phyloP scores from a whole-genome alignment of 2,797 vertebrate genomes.

The Pseudocheirus occidentalis region DNA sequence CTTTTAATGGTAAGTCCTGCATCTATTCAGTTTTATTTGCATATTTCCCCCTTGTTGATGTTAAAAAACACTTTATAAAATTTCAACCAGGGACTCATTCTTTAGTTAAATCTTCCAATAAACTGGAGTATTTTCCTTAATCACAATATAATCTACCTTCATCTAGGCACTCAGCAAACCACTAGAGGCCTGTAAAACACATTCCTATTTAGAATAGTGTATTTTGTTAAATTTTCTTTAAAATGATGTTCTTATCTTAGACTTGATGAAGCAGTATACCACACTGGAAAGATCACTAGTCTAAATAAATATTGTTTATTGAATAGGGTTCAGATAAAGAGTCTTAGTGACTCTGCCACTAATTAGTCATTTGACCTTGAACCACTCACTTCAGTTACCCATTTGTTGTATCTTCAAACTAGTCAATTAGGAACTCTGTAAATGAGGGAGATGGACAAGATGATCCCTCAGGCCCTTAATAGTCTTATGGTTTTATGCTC shows the following conservation, averaged over 20 bases:
- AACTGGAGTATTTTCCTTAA: conserved; percentile 11
- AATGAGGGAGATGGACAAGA: not conserved
- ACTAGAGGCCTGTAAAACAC: not conserved
- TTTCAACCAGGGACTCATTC: not conserved
- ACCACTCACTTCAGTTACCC: not conserved
- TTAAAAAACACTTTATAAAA: conserved; percentile 37
- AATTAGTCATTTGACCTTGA: not conserved
- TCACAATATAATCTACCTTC: conserved; percentile 15
- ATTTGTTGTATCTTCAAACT: not conserved
- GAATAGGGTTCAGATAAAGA: not conserved
- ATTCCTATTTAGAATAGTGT: not conserved
- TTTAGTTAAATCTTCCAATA: conserved; percentile 47
- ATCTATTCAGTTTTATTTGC: conserved; percentile 49
- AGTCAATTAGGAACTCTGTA: not conserved
- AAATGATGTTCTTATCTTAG: conserved; percentile 30
- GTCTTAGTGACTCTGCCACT: not conserved
- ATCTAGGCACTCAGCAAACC: conserved; percentile 38
- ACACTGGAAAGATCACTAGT: not conserved
- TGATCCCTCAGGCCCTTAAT: not conserved
- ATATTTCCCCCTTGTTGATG: conserved; percentile 12
- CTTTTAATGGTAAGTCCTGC: conserved; percentile 24
- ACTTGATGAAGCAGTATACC: not conserved
- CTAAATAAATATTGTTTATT: not conserved
- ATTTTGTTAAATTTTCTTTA: conserved; percentile 23
- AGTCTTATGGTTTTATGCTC: not conserved